These are phyloP conservation scores for Tragelaphus imberbis DNA, from an alignment of 2,113 vertebrate genomes.

Conservation along the genomic window DNA sequence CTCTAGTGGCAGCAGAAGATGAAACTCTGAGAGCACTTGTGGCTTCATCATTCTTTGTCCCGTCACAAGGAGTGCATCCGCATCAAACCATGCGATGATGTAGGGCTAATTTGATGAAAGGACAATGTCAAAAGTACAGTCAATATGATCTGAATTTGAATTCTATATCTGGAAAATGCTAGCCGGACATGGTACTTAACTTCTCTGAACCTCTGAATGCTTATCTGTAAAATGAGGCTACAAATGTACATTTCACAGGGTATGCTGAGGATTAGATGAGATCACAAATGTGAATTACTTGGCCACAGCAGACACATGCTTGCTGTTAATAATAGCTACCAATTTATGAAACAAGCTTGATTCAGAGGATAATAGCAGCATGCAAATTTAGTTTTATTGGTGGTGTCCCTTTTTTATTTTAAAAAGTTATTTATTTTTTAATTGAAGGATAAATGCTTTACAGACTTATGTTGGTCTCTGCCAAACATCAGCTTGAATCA, in stretches of 20 bases:
- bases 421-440: neutral
- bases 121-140: neutral
- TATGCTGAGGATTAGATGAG: neutral
- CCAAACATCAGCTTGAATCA: neutral
- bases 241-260: neutral
- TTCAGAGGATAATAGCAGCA: neutral
- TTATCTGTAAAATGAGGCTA: neutral
- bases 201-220: neutral
- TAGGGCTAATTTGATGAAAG: neutral
- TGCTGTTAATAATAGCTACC: neutral
- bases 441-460: neutral
- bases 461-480: neutral
- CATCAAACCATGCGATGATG: neutral
- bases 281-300: neutral
- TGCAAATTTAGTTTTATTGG: neutral
- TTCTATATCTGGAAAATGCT: neutral
- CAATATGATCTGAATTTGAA: neutral
- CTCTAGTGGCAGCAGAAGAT: rapidly evolving
- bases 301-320: neutral
- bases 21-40: rapidly evolving
- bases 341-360: neutral
- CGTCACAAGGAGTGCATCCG: neutral
- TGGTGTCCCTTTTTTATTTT: neutral
- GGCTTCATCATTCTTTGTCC: neutral
- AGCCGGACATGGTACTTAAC: neutral